A percentile compares a stretch with the other conserved stretches of the same genome.
These are phyloP conservation scores for Pogonomyrmex californicus DNA, from an alignment of 1,140 invertebrate genomes.

Conservation along the genomic window DNA sequence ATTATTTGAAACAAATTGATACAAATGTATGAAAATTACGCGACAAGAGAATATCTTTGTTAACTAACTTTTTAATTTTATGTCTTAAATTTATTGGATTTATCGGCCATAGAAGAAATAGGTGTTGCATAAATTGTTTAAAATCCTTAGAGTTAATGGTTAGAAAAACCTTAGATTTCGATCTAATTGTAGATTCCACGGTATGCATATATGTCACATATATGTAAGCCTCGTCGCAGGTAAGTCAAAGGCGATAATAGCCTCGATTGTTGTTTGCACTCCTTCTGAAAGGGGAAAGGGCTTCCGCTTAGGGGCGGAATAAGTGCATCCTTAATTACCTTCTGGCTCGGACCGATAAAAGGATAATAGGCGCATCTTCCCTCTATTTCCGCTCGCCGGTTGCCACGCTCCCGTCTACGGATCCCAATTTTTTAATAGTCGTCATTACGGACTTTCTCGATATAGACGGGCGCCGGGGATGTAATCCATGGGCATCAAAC, in stretches of 20 bases:
- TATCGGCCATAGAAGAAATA: not conserved
- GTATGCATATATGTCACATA: not conserved
- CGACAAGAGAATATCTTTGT: not conserved
- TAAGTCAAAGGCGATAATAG: conserved; percentile 37
- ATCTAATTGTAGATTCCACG: not conserved
- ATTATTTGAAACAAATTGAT: not conserved
- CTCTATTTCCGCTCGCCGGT: conserved; percentile 57
- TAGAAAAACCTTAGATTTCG: not conserved
- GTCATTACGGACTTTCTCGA: conserved; percentile 50
- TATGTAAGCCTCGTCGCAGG: not conserved
- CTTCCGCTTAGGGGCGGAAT: conserved; percentile 68
- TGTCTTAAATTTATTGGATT: not conserved
- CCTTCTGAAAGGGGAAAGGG: conserved; percentile 61
- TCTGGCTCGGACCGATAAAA: conserved; percentile 64
- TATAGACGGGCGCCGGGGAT: conserved; percentile 40
- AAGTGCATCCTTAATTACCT: conserved; percentile 73
- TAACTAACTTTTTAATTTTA: not conserved
- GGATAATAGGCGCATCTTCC: conserved; percentile 67
- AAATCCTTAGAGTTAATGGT: not conserved
- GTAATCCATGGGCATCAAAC: conserved; percentile 59
- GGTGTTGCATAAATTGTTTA: not conserved
- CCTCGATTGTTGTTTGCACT: conserved; percentile 61
- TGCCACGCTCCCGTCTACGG: conserved; percentile 52
- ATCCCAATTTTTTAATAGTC: conserved; percentile 60
- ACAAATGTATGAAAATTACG: not conserved